Evolutionary conservation across 2,888 invertebrate species (phyloP).

Genomic region (Plebejus argus): DNA sequence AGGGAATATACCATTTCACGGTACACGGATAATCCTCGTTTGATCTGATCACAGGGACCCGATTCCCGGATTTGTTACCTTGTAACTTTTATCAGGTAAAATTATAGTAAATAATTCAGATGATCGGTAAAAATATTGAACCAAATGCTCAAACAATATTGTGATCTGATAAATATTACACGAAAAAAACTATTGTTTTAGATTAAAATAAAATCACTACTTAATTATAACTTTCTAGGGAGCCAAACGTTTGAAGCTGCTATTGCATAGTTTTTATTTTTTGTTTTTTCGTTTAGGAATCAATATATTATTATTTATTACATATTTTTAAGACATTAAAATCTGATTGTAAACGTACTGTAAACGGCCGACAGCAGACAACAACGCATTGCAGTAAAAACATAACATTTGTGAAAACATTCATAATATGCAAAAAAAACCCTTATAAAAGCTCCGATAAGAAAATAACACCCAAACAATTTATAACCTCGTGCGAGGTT

Average conservation of each 20-base stretch:
- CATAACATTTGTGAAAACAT: neutral
- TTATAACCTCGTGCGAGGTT: slow-evolving; percentile 29
- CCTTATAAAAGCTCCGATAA: neutral
- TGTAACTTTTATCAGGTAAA: slow-evolving; percentile 95
- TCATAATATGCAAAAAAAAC: slow-evolving; percentile 49
- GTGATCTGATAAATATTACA: neutral
- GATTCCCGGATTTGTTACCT: slow-evolving; percentile 95
- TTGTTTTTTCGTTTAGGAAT: too few species aligned
- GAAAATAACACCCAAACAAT: slow-evolving; percentile 18
- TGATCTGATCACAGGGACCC: slow-evolving; percentile 98
- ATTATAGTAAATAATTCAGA: slow-evolving; percentile 93
- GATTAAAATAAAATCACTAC: too few species aligned
- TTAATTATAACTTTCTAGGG: too few species aligned
- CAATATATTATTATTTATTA: too few species aligned
- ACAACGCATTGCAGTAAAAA: neutral
- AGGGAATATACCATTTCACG: slow-evolving; percentile 98
- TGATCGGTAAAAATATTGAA: slow-evolving; percentile 92
- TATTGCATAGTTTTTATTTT: too few species aligned
- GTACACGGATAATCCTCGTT: slow-evolving; percentile 96
- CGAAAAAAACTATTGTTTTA: too few species aligned
- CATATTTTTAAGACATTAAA: too few species aligned
- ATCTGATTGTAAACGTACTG: too few species aligned
- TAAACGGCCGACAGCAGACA: too few species aligned
- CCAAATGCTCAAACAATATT: neutral
- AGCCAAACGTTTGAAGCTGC: too few species aligned